A percentile compares a stretch with the other conserved stretches of the same genome.
These are phyloP conservation scores for Rhinopomastus cyanomelas DNA, from an alignment of 2,113 vertebrate genomes.

Conservation along the genomic window DNA sequence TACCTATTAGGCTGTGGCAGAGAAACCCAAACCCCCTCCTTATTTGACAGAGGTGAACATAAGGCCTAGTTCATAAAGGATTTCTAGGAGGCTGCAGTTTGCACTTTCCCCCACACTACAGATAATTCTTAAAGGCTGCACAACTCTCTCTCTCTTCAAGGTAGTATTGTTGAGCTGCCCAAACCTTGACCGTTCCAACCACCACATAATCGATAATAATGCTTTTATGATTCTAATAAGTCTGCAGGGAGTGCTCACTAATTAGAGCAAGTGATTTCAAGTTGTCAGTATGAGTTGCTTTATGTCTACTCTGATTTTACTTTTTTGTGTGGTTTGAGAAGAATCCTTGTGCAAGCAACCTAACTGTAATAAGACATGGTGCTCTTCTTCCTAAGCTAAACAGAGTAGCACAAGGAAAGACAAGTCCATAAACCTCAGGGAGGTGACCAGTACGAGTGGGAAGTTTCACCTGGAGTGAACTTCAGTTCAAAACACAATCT, in stretches of 20 bases:
- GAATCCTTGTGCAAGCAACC: background rate
- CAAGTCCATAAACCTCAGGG: background rate
- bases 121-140: conserved; percentile 39
- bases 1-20: conserved; percentile 76
- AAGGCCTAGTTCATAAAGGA: conserved; percentile 67
- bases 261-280: conserved; percentile 50
- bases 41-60: conserved; percentile 64
- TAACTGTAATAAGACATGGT: background rate
- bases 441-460: background rate
- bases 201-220: conserved; percentile 1
- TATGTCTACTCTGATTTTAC: background rate
- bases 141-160: conserved; percentile 47
- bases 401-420: rapidly evolving
- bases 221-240: conserved; percentile 63
- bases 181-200: conserved; percentile 10
- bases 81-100: conserved; percentile 63
- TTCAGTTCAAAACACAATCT: background rate
- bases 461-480: background rate
- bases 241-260: conserved; percentile 29
- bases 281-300: conserved; percentile 18
- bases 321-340: background rate
- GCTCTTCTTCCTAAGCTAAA: background rate
- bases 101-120: conserved; percentile 47
- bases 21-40: conserved; percentile 71
- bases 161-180: conserved; percentile 26